Conservation (phyloP, 2,888 invertebrate genomes). For the Ormyrus rosae region DNA sequence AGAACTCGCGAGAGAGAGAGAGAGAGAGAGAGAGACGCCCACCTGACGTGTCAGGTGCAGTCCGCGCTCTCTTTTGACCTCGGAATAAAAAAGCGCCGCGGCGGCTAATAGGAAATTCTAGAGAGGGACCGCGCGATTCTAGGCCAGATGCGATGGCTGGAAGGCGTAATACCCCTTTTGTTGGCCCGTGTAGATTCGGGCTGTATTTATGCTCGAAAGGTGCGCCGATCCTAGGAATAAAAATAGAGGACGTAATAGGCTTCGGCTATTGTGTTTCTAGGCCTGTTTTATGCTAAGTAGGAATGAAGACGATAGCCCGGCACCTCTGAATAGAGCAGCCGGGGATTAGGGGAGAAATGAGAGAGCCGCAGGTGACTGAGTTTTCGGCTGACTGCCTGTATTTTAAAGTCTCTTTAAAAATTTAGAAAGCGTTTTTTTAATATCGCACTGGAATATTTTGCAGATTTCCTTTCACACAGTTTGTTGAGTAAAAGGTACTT, state of each 20-base stretch:
- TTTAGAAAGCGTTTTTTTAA: no score
- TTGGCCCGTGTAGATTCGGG: neutral
- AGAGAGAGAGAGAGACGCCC: conserved; percentile 14
- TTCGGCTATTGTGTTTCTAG: conserved; percentile 44
- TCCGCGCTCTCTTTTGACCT: neutral
- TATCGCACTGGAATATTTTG: no score
- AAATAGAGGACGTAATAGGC: conserved; percentile 16
- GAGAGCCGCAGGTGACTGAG: conserved; percentile 24
- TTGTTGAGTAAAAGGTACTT: no score
- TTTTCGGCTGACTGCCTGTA: neutral
- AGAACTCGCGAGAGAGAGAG: conserved; percentile 3
- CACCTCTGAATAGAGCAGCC: neutral
- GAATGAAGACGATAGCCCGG: neutral
- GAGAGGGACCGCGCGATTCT: conserved; percentile 1
- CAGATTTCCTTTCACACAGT: no score
- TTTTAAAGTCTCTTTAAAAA: no score
- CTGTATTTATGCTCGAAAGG: conserved; percentile 8
- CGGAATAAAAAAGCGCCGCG: conserved; percentile 8
- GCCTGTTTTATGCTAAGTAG: conserved; percentile 42
- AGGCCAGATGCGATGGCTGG: conserved; percentile 38
- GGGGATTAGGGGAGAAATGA: conserved; percentile 16
- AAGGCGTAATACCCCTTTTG: neutral
- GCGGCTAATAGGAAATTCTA: conserved; percentile 32
- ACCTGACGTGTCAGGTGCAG: conserved; percentile 56
- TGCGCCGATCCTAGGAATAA: neutral